Base-by-base conservation (phyloP, 2,888 invertebrate species). In the Mesorhabditis spiculigera region DNA sequence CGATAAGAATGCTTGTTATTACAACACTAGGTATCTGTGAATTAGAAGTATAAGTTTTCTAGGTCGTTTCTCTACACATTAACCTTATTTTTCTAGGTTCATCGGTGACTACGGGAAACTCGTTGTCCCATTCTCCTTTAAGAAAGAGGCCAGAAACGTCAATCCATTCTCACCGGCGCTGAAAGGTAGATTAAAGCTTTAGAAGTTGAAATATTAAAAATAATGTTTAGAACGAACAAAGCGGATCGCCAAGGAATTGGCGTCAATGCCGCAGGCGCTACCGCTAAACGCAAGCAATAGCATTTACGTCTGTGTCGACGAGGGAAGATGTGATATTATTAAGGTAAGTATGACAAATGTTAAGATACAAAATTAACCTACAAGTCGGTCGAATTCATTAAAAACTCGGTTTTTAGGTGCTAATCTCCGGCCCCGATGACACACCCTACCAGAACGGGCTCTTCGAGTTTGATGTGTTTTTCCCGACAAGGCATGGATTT, bases 371-470 rank as follows among this genome's bases (percentile, higher is more conserved):
- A n/a, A 50, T n/a, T 50, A 50, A n/a, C n/a, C n/a, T 50, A 50
- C 8, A n/a, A 50, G 3, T 50, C n/a, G 3, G 8, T 13, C 67
- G 6, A 43, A 16, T 8, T 50, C n/a, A 65, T 13, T 45, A 42
- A 65, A 43, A 8, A 13, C 4, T 45, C 42, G 5, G 28, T 16
- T 16, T 58, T 16, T 63, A 78, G 75, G 82, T 83, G 5, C 71
- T 84, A 5, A 84, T 84, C n/a, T 78, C 80, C 41, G 84, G 84
- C 62, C 84, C 84, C 88, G 45, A 89, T 84, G 90, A 90, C 77
- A 90, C 90, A 5, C 90, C 90, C 3, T 90, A 90, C 78, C 90
- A 90, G 83, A 88, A 88, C 65, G 89, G 89, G 4, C 87, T 87
- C 67, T 89, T 89, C 82, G 88, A 86, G 69, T 86, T 86, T 68